These are phyloP conservation scores for Columba livia DNA, from an alignment of 2,113 vertebrate species.

Conservation along the genomic window DNA sequence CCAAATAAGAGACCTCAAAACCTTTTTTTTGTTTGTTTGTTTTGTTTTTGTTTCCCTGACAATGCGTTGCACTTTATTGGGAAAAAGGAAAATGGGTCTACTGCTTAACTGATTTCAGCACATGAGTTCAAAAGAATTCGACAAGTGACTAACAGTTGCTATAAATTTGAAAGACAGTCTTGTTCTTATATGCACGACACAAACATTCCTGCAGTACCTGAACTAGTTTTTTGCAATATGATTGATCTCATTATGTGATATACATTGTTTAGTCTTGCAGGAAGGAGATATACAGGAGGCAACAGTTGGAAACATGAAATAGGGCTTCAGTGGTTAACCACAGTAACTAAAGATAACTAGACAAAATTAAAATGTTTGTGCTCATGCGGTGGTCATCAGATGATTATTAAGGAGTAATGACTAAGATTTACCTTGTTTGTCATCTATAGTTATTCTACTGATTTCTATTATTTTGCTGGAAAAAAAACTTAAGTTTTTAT, in stretches of 20 bases:
- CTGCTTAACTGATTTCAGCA: neutral
- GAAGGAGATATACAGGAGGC: neutral
- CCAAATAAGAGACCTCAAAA: neutral
- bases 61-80: neutral
- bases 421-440: neutral
- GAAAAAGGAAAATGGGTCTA: neutral
- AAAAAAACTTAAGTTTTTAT: neutral
- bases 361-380: neutral
- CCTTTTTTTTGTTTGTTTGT: neutral
- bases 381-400: rapidly evolving
- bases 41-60: neutral
- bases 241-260: neutral
- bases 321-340: neutral
- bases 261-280: neutral
- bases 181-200: neutral
- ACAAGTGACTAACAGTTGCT: neutral
- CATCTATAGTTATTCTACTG: neutral
- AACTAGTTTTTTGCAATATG: neutral
- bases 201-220: neutral
- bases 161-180: neutral
- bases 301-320: neutral
- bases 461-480: neutral
- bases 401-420: neutral
- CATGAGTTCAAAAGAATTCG: neutral
- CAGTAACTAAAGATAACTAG: neutral